A percentile compares a stretch with the other conserved stretches of the same genome.
Conservation (phyloP, 2,113 vertebrate species). For the Nothocercus julius region DNA sequence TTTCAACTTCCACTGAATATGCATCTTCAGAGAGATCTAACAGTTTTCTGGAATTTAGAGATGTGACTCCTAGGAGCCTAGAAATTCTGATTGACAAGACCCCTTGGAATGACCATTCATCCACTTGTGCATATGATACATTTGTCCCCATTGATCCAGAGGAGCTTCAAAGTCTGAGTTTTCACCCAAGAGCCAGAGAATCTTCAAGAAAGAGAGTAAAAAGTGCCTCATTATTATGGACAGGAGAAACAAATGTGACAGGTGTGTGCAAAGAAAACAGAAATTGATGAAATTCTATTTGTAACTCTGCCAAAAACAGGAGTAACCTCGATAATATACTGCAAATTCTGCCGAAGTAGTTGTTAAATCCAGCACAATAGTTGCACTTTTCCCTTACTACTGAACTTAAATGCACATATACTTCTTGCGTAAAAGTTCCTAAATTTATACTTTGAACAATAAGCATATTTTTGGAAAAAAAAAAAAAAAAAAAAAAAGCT, state of each 20-base stretch:
- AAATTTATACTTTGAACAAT: not conserved
- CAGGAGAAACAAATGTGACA: constrained; percentile 33
- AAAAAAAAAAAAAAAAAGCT: not conserved
- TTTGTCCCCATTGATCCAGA: not conserved
- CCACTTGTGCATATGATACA: not conserved
- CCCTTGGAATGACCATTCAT: constrained; percentile 15
- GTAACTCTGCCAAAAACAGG: not conserved
- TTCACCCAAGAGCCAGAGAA: constrained; percentile 36
- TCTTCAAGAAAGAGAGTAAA: constrained; percentile 50
- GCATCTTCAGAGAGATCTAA: not conserved
- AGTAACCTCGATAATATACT: not conserved
- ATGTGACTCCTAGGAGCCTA: not conserved
- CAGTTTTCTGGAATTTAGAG: constrained; percentile 1
- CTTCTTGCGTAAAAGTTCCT: not conserved
- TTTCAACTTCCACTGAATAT: not conserved
- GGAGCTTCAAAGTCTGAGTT: constrained; percentile 31
- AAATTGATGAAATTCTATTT: not conserved
- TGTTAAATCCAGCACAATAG: not conserved
- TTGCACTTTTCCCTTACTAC: not conserved
- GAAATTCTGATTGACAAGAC: constrained; percentile 12
- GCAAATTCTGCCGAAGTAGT: not conserved
- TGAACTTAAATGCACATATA: not conserved
- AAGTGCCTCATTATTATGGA: not conserved
- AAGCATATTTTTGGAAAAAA: not conserved
- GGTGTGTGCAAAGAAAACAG: constrained; percentile 59